These are phyloP conservation scores for Ardeotis arabs DNA, from an alignment of 2,113 vertebrate species.

Conservation along the genomic window DNA sequence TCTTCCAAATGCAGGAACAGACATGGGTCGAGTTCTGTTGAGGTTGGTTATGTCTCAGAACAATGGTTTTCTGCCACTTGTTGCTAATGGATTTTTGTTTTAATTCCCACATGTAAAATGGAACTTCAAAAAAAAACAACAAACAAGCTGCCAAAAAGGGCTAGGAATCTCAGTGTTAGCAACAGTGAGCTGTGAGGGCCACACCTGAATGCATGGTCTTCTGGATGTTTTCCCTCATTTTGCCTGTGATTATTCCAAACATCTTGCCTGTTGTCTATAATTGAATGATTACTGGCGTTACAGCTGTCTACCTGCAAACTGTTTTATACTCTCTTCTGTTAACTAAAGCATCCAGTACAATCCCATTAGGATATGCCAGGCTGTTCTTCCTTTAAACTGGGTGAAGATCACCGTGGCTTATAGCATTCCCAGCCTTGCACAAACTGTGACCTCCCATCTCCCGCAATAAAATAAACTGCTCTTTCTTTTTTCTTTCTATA, in stretches of 20 bases:
- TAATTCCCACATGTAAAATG: background rate
- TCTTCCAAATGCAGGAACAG: background rate
- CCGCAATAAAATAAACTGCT: background rate
- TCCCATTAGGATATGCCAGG: background rate
- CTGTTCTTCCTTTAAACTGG: background rate
- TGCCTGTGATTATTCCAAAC: background rate
- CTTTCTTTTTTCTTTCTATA: background rate
- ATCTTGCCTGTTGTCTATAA: background rate
- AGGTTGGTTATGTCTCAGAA: background rate
- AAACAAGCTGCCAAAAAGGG: background rate
- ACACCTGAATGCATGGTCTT: background rate
- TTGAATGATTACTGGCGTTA: background rate
- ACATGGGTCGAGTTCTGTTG: background rate
- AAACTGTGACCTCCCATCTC: background rate
- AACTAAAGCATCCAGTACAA: background rate
- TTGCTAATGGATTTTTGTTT: background rate
- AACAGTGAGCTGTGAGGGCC: background rate
- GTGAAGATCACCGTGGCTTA: background rate
- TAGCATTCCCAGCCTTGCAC: background rate
- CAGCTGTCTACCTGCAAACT: background rate
- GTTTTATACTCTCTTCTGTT: background rate
- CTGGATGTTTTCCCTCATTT: background rate
- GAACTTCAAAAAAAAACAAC: background rate
- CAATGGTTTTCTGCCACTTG: background rate
- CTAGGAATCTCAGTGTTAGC: background rate